Evolutionary conservation across 2,113 vertebrate species (phyloP).

Genomic region (Agapornis roseicollis): DNA sequence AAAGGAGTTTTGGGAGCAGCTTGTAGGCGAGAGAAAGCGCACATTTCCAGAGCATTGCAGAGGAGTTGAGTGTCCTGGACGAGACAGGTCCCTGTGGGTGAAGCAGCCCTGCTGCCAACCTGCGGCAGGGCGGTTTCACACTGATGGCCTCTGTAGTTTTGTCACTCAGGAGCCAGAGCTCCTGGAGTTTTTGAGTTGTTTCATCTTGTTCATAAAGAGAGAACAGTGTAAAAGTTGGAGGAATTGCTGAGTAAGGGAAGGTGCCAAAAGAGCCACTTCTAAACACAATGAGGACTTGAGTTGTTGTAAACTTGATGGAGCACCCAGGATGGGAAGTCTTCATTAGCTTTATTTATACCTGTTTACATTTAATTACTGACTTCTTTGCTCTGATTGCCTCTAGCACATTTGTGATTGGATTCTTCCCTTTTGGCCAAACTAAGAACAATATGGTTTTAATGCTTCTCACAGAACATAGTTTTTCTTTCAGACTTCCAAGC

Average conservation of each 20-base stretch:
- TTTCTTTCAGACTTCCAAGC: not conserved
- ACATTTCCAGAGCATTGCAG: accelerated
- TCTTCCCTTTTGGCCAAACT: not conserved
- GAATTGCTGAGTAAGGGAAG: not conserved
- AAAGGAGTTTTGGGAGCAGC: not conserved
- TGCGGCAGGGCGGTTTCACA: accelerated
- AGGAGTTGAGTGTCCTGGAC: accelerated
- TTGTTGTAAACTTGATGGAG: not conserved
- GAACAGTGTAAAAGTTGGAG: not conserved
- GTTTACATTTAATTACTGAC: not conserved
- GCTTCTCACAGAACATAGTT: not conserved
- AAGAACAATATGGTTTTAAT: not conserved
- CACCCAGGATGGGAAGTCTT: not conserved
- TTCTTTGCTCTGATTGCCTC: not conserved
- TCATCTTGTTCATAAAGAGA: not conserved
- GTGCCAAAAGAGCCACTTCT: not conserved
- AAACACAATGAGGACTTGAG: not conserved
- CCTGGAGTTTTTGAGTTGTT: not conserved
- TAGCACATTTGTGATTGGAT: not conserved
- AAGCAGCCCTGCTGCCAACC: not conserved
- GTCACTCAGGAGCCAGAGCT: not conserved
- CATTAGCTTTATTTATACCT: not conserved
- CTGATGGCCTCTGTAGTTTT: not conserved
- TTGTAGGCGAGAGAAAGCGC: not conserved
- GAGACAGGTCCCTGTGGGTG: accelerated